phyloP scores from a whole-genome alignment of 1,140 invertebrate species.

The Rhagoletis zephyria region DNA sequence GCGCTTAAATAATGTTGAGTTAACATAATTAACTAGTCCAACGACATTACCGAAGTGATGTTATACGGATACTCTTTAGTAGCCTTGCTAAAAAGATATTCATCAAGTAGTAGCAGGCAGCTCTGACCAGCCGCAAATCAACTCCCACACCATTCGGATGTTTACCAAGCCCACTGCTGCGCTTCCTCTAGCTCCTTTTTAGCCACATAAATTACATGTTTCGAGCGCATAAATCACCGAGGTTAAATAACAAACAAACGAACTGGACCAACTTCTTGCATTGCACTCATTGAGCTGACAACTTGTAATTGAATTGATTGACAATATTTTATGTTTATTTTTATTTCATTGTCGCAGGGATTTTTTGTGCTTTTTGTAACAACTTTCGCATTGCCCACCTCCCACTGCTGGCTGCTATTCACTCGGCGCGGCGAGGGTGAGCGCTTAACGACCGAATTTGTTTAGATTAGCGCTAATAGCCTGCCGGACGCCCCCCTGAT shows the following conservation, averaged over 20 bases:
- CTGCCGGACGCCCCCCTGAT: background rate
- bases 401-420: background rate
- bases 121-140: background rate
- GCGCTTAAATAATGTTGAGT: background rate
- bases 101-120: too few relatives aligned
- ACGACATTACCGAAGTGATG: background rate
- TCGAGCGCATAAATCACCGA: constrained; percentile 40
- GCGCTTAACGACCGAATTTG: constrained; percentile 69
- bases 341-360: constrained; percentile 41
- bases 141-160: background rate
- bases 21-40: background rate
- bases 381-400: background rate
- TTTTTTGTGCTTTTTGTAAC: constrained; percentile 15
- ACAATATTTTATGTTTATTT: constrained; percentile 70
- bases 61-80: background rate
- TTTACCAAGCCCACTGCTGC: background rate
- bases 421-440: background rate
- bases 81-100: background rate
- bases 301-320: constrained; percentile 73
- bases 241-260: too few relatives aligned
- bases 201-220: constrained; percentile 28
- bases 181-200: background rate
- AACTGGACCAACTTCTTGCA: background rate
- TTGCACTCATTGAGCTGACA: constrained; percentile 62
- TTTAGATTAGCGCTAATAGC: constrained; percentile 71